phyloP scores from a whole-genome alignment of 2,888 invertebrate genomes.

The Lordiphosa fenestrarum region DNA sequence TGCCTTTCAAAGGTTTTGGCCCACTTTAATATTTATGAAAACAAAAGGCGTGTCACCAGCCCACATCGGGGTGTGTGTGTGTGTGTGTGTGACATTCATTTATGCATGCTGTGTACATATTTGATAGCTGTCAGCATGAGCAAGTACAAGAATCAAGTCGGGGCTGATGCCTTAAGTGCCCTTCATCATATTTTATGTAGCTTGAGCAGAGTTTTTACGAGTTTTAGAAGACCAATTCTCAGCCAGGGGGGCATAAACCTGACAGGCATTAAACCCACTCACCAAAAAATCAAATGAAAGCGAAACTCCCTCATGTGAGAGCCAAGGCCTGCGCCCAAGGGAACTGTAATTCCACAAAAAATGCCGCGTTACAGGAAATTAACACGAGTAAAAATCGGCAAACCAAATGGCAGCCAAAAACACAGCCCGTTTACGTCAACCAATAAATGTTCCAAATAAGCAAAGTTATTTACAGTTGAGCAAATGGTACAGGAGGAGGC shows the following conservation, averaged over 20 bases:
- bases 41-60: conserved; percentile 44
- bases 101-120: conserved; percentile 65
- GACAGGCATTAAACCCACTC: conserved; percentile 28
- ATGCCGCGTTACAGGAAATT: conserved; percentile 57
- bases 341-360: conserved; percentile 26
- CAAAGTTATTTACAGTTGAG: conserved; percentile 66
- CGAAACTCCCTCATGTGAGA: not conserved
- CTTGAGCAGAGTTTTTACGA: conserved; percentile 44
- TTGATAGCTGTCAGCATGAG: conserved; percentile 64
- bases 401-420: conserved; percentile 36
- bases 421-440: conserved; percentile 66
- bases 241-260: conserved; percentile 49
- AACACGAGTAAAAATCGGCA: conserved; percentile 62
- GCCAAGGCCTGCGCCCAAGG: conserved; percentile 17
- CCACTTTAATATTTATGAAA: conserved; percentile 67
- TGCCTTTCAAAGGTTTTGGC: conserved; percentile 38
- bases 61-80: conserved; percentile 3
- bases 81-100: conserved; percentile 50
- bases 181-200: conserved; percentile 69
- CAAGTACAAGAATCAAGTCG: conserved; percentile 19
- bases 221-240: conserved; percentile 58
- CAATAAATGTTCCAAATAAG: conserved; percentile 71
- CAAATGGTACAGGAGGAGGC: conserved; percentile 16
- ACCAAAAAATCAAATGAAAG: conserved; percentile 12
- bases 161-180: conserved; percentile 52